phyloP scores from a whole-genome alignment of 1,140 invertebrate species.

The Drosophila seguyi region DNA sequence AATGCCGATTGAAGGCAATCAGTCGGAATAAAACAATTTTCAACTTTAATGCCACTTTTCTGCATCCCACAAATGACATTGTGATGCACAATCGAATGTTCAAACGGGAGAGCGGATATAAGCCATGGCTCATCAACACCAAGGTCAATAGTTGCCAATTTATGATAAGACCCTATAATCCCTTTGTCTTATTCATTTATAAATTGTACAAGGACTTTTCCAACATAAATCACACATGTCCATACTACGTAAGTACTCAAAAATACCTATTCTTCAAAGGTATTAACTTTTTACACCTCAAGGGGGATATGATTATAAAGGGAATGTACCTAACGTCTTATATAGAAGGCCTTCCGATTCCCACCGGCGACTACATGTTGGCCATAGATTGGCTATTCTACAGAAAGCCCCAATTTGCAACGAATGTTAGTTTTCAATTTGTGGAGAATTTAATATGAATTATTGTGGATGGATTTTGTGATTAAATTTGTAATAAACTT shows the following conservation, averaged over 20 bases:
- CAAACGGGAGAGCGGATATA: conserved; percentile 23
- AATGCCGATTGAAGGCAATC: conserved; percentile 20
- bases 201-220: conserved; percentile 19
- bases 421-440: conserved; percentile 19
- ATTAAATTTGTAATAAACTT: not conserved
- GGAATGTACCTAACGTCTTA: conserved; percentile 4
- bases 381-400: conserved; percentile 17
- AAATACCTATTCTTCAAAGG: fast-evolving
- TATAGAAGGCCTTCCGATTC: conserved; percentile 3
- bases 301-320: conserved; percentile 19
- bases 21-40: conserved; percentile 8
- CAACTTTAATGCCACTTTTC: conserved; percentile 25
- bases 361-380: conserved; percentile 13
- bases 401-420: conserved; percentile 4
- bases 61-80: conserved; percentile 5
- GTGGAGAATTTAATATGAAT: not conserved
- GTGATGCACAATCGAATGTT: conserved; percentile 13
- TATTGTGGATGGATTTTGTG: not conserved
- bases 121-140: conserved; percentile 17
- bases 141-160: conserved; percentile 16
- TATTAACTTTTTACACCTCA: too few species aligned
- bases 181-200: not conserved
- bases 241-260: conserved; percentile 2
- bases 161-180: conserved; percentile 13
- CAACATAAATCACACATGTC: conserved; percentile 31